phyloP scores from a whole-genome alignment of 2,797 vertebrate species.

The Sebastes diploproa region DNA sequence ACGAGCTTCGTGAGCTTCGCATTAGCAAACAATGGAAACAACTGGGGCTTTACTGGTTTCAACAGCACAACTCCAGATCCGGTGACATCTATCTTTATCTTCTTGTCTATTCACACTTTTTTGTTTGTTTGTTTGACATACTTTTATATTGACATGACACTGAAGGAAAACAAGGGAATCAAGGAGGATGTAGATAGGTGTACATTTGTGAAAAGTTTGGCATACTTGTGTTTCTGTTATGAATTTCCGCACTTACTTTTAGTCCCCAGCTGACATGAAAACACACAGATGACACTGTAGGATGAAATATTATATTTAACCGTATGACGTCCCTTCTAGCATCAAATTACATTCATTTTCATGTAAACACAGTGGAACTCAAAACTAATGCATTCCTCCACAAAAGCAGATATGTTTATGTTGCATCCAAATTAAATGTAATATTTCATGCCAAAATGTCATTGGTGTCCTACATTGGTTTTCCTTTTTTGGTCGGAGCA shows the following conservation, averaged over 20 bases:
- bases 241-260: background rate
- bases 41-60: background rate
- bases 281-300: background rate
- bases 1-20: constrained; percentile 6
- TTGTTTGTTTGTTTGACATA: background rate
- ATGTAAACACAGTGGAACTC: background rate
- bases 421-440: background rate
- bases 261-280: background rate
- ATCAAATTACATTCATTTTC: background rate
- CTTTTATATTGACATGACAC: constrained; percentile 2
- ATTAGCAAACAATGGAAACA: constrained; percentile 19
- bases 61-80: background rate
- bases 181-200: background rate
- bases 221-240: background rate
- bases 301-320: background rate
- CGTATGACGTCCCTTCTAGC: background rate
- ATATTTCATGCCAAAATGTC: background rate
- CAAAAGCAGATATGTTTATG: background rate
- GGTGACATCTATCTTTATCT: constrained; percentile 16
- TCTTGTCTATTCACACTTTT: background rate
- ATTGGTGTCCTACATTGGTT: background rate
- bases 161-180: constrained; percentile 6
- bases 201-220: constrained; percentile 8
- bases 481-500: background rate
- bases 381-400: background rate